Evolutionary conservation across 2,888 invertebrate species (phyloP), one percentile per base, ranked within the genome.

Genomic region (Nineta flava): DNA sequence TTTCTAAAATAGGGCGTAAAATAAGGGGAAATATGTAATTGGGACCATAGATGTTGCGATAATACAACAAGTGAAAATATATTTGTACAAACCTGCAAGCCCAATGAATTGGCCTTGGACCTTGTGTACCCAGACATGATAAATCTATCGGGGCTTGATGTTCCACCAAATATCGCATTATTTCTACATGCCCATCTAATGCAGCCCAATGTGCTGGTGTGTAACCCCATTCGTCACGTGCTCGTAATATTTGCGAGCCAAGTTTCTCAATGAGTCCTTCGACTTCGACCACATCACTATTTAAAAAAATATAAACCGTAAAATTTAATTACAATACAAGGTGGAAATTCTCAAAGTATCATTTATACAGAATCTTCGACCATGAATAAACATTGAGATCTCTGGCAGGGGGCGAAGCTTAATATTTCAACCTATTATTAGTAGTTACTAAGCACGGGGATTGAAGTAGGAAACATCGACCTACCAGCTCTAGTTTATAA

Each of bases 141-240:
- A 90, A 73, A 67, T 93, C 88, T 6, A 92, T 79, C 0, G 88
- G 87, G 3, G 86, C 87, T 19, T 80, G 83, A 48, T 85, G 71
- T 61, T 91, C 90, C 13, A 91, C 81, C 49, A 93, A 73, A 62
- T 87, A 90, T 5, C 90, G 74, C 79, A 92, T 86, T 49, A 92
- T 80, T 56, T 88, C 85, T n/a, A 87, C 83, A 62, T 88, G 88
- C 31, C 92, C 92, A 61, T 91, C 90, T 46, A 93, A 70, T 41
- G 87, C 86, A 1, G 85, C 87, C 92, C 92, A 93, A 65, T 93
- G 93, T 17, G 90, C 90, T 0, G 91, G 88, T 1, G 92, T 92
- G 66, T 93, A 91, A 15, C 93, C 93, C 72, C 91, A 91, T 62
- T 88, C 86, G 66, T 93, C 93, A 16, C 91, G 76, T 0, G 83